These are phyloP conservation scores for Helostoma temminkii DNA, from an alignment of 2,797 vertebrate genomes.

Conservation along the genomic window DNA sequence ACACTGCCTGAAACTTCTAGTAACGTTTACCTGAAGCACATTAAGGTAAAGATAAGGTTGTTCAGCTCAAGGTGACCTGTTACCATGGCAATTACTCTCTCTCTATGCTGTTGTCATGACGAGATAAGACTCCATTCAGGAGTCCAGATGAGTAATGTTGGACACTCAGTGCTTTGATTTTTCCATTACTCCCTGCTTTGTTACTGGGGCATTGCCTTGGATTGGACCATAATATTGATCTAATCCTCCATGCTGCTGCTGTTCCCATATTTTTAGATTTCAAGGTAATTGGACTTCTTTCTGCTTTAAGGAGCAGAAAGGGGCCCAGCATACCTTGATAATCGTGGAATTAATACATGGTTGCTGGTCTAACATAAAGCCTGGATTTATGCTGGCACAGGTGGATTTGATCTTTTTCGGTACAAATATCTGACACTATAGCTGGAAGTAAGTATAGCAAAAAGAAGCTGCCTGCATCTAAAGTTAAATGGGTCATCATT, in stretches of 20 bases:
- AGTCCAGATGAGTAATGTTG: conserved; percentile 66
- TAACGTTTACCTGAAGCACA: conserved; percentile 2
- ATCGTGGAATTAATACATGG: conserved; percentile 43
- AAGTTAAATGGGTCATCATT: conserved; percentile 29
- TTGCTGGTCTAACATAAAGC: conserved; percentile 24
- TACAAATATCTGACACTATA: background rate
- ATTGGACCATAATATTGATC: conserved; percentile 73
- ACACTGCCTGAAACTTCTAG: conserved; percentile 1
- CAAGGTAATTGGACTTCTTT: conserved; percentile 62
- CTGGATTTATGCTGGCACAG: conserved; percentile 27
- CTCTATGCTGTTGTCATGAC: conserved; percentile 65
- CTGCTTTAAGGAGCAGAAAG: conserved; percentile 46
- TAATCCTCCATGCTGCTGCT: conserved; percentile 59
- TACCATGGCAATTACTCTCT: conserved; percentile 73
- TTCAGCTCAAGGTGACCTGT: conserved; percentile 76
- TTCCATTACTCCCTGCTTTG: conserved; percentile 75
- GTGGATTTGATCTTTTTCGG: conserved; percentile 28
- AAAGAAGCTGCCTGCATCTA: background rate
- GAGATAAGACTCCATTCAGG: conserved; percentile 70
- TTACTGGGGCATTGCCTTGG: conserved; percentile 65
- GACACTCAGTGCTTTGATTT: conserved; percentile 73
- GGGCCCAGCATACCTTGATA: conserved; percentile 14
- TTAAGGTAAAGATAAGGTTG: conserved; percentile 17
- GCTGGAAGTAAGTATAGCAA: background rate
- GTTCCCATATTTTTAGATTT: conserved; percentile 65